Percentiles rank a stretch among this genome's conserved stretches.
These are phyloP conservation scores for Ochlodes sylvanus DNA, from an alignment of 2,888 invertebrate species.

Conservation along the genomic window DNA sequence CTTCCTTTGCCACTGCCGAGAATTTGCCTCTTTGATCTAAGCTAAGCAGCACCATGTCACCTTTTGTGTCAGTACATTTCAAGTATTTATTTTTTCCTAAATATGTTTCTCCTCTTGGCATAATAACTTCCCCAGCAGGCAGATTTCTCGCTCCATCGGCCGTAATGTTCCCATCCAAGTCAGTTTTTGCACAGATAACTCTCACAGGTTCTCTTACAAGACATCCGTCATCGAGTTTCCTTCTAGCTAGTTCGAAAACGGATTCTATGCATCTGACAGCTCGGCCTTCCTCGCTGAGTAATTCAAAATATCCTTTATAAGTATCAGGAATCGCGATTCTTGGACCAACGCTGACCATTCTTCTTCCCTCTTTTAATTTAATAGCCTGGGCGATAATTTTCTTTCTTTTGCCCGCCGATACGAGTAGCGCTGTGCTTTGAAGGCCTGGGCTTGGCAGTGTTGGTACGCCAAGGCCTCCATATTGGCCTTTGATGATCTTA, in stretches of 20 bases:
- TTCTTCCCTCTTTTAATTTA: constrained; percentile 94
- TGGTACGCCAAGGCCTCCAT: constrained; percentile 95
- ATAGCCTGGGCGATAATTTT: constrained; percentile 95
- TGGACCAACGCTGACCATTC: constrained; percentile 92
- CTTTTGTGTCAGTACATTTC: constrained; percentile 93
- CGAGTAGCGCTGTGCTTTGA: constrained; percentile 93
- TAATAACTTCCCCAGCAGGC: constrained; percentile 93
- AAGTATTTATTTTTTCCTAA: constrained; percentile 91
- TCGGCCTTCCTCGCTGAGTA: constrained; percentile 96
- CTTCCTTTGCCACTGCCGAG: constrained; percentile 96
- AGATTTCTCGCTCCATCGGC: constrained; percentile 90
- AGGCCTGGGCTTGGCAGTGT: constrained; percentile 94
- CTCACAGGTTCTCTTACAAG: constrained; percentile 92
- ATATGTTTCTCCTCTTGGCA: constrained; percentile 89
- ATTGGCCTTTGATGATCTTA: constrained; percentile 97
- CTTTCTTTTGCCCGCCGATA: constrained; percentile 93
- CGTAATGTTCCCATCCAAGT: constrained; percentile 86
- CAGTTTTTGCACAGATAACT: constrained; percentile 87
- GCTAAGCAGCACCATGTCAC: constrained; percentile 92
- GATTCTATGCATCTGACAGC: constrained; percentile 96
- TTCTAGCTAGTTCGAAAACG: constrained; percentile 92
- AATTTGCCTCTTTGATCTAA: constrained; percentile 96
- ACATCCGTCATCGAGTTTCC: constrained; percentile 90
- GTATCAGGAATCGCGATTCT: constrained; percentile 95
- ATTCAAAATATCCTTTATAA: constrained; percentile 96